Evolutionary conservation across 2,797 vertebrate species (phyloP).

Genomic region (Microctenopoma stevenorrisi): DNA sequence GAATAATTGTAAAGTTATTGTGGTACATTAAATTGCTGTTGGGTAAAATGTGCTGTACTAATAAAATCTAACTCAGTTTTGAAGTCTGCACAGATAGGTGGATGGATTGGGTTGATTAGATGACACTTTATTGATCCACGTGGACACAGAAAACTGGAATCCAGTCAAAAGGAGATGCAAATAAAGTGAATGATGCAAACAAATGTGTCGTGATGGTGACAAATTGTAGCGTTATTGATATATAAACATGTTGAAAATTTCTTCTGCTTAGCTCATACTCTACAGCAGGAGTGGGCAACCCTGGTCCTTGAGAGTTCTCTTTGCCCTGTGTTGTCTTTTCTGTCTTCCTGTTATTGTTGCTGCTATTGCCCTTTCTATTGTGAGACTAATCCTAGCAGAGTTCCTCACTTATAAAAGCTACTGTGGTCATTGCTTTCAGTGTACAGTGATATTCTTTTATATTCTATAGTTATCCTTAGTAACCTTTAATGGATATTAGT

Average conservation of each 20-base stretch:
- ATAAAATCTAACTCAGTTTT: slow-evolving; percentile 32
- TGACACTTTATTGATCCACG: slow-evolving; percentile 29
- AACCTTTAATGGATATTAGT: background rate
- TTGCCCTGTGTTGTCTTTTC: slow-evolving; percentile 23
- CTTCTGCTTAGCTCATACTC: background rate
- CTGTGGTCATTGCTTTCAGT: slow-evolving; percentile 1
- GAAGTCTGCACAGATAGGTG: slow-evolving; percentile 44
- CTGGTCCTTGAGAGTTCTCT: background rate
- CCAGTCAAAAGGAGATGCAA: background rate
- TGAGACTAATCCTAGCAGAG: slow-evolving; percentile 16
- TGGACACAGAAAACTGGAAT: slow-evolving; percentile 22
- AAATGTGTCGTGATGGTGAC: slow-evolving; percentile 3
- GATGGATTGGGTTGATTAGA: slow-evolving; percentile 61
- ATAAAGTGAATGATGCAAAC: slow-evolving; percentile 7
- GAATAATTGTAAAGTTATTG: background rate
- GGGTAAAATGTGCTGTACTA: slow-evolving; percentile 24
- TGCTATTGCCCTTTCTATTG: slow-evolving; percentile 24
- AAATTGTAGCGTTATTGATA: background rate
- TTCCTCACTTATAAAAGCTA: background rate
- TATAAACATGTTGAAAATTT: background rate
- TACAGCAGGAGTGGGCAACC: too few relatives aligned
- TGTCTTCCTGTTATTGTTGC: slow-evolving; percentile 11
- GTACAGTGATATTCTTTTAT: background rate
- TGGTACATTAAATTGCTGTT: slow-evolving; percentile 11
- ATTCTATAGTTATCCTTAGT: background rate